Conservation (phyloP, 2,113 vertebrate genomes). For the Microtus pennsylvanicus region DNA sequence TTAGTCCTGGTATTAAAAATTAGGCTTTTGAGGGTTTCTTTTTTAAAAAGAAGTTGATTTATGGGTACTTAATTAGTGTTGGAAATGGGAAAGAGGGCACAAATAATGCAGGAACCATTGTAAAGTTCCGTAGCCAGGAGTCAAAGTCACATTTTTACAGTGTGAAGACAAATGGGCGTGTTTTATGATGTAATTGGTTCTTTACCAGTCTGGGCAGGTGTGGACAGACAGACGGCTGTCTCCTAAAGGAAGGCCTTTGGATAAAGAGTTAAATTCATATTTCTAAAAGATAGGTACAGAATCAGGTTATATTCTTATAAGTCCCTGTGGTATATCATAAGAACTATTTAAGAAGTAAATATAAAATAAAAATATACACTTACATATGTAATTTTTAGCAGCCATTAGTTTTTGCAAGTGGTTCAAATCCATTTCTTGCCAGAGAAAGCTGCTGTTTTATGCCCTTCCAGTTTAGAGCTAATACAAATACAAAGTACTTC, state of each 20-base stretch:
- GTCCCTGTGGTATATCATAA: slow-evolving; percentile 22
- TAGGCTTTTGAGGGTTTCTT: not conserved
- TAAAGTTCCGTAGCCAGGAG: not conserved
- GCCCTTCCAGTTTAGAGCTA: not conserved
- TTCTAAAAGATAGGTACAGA: slow-evolving; percentile 42
- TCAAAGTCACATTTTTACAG: slow-evolving; percentile 52
- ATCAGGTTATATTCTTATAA: not conserved
- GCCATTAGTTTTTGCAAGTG: slow-evolving; percentile 15
- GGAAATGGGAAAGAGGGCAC: not conserved
- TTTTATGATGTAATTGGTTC: not conserved
- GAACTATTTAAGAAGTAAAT: slow-evolving; percentile 25
- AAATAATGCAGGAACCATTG: slow-evolving; percentile 8
- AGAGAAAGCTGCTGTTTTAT: not conserved
- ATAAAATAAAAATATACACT: slow-evolving; percentile 13
- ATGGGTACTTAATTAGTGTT: slow-evolving; percentile 33
- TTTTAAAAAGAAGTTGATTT: not conserved
- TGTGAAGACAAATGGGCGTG: not conserved
- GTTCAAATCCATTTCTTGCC: not conserved
- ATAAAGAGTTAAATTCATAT: slow-evolving; percentile 3
- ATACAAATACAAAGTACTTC: not conserved
- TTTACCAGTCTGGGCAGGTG: not conserved
- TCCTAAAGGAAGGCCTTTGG: not conserved
- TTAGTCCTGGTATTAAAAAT: not conserved
- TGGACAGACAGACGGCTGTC: not conserved
- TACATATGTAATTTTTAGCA: slow-evolving; percentile 39